phyloP scores from a whole-genome alignment of 2,888 invertebrate genomes.

The Dolichopus griseipennis region DNA sequence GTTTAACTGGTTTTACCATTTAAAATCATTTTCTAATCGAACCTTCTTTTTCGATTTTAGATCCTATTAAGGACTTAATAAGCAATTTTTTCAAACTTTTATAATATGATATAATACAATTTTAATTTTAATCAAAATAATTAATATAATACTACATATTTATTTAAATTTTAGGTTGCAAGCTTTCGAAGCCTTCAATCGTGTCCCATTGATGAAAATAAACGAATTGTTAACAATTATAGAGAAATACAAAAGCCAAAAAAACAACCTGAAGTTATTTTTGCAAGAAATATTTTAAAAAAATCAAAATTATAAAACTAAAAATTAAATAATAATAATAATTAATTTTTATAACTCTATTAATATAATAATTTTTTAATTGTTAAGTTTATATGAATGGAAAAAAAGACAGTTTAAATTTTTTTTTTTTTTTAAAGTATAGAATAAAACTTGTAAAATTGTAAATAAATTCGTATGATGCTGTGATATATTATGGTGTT shows the following conservation, averaged over 20 bases:
- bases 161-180: constrained; percentile 31
- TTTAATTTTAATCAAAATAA: too few species aligned
- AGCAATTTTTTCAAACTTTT: too few species aligned
- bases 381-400: too few species aligned
- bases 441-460: background rate
- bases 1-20: too few species aligned
- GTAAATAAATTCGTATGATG: background rate
- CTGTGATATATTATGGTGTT: background rate
- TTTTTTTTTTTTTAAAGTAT: too few species aligned
- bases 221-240: constrained; percentile 42
- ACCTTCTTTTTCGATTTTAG: too few species aligned
- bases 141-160: background rate
- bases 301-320: constrained; percentile 43
- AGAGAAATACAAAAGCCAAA: constrained; percentile 41
- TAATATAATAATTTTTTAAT: too few species aligned
- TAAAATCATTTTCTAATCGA: too few species aligned
- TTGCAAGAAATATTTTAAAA: constrained; percentile 40
- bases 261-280: constrained; percentile 41
- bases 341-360: too few species aligned
- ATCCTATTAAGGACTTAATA: too few species aligned
- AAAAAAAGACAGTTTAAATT: too few species aligned
- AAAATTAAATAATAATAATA: background rate
- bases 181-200: constrained; percentile 42
- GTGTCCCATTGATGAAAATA: constrained; percentile 41
- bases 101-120: too few species aligned